A percentile compares a stretch with the other conserved stretches of the same genome.
These are phyloP conservation scores for Macrocentrus cingulum DNA, from an alignment of 1,140 invertebrate species.

Conservation along the genomic window DNA sequence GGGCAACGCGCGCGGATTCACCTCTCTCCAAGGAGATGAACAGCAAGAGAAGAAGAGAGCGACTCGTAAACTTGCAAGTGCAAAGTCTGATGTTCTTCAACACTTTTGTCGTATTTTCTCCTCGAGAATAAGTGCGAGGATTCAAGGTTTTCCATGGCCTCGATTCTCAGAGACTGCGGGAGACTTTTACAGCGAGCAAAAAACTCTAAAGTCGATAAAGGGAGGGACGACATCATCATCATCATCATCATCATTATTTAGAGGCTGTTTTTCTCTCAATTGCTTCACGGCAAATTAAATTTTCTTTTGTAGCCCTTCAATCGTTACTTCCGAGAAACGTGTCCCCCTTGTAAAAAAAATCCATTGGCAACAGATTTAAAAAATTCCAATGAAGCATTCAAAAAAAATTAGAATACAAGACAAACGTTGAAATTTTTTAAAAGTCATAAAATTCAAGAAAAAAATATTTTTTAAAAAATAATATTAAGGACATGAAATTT, in stretches of 20 bases:
- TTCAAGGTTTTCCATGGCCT: constrained; percentile 9
- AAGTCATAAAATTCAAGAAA: too few species aligned
- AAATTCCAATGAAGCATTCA: too few species aligned
- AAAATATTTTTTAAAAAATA: too few species aligned
- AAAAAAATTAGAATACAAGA: too few species aligned
- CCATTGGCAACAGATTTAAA: too few species aligned
- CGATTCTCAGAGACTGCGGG: constrained; percentile 6
- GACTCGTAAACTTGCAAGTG: constrained; percentile 49
- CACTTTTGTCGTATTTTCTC: constrained; percentile 13
- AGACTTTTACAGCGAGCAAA: not conserved
- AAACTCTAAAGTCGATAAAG: not conserved
- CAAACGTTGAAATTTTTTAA: too few species aligned
- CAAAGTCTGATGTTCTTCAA: constrained; percentile 44
- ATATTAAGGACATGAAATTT: too few species aligned
- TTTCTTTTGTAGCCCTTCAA: not conserved
- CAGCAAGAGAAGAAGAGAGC: not conserved
- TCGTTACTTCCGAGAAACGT: not conserved
- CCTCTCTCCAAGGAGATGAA: not conserved
- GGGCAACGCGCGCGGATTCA: too few species aligned
- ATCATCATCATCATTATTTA: not conserved
- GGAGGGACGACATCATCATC: constrained; percentile 10
- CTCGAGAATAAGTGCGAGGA: constrained; percentile 3
- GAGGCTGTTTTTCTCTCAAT: not conserved
- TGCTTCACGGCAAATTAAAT: not conserved
- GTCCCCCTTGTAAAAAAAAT: too few species aligned